Base-by-base conservation (phyloP, 1,140 invertebrate genomes). In the Diabrotica undecimpunctata region DNA sequence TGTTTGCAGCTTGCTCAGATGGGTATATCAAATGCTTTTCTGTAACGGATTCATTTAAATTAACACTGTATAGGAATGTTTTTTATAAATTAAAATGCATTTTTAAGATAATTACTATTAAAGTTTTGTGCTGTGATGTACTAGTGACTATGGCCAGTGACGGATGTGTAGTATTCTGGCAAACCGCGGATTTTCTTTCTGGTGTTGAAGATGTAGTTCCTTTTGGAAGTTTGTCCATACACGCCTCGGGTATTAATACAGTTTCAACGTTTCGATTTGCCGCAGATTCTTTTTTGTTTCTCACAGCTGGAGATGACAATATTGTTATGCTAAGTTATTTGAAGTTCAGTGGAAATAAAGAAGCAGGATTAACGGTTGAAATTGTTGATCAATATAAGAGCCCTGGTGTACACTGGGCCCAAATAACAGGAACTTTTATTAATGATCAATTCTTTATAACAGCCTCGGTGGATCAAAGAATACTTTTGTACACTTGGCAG, bases 241-340 rank as follows among this genome's bases (percentile, higher is more conserved):
- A 91, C 77, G 86, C 90, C 76, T 88, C 87, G 35, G 90, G 90
- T 54, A 86, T 92, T 10, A 91, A 90, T 76, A 81, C 84, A 67
- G 79, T 84, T 54, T 82, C 83, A 74, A 72, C 80, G 5, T 77
- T 77, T 69, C 8, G 71, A 41, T 55, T 84, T 57, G 65, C 73
- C 63, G 75, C 81, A 13, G 68, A 77, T 61, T 61, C 73, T 57
- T 79, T 85, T 63, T 62, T 88, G 10, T 69, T 90, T 51, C 80
- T 81, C 0, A 87, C 86, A 46, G 89, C 88, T 13, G 88, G 90
- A 13, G 90, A 91, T 74, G 89, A 91, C 71, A 90, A 88, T 80
- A 75, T 83, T n/a, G 66, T 90, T 13, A 79, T 79, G 72, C 64
- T 89, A 39, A 69, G 50, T 64, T 67, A 70, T 58, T 65, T 72